Percentiles rank a stretch among this genome's conserved stretches.
Evolutionary conservation across 2,888 invertebrate species (phyloP).

Genomic region (Tubulanus polymorphus): DNA sequence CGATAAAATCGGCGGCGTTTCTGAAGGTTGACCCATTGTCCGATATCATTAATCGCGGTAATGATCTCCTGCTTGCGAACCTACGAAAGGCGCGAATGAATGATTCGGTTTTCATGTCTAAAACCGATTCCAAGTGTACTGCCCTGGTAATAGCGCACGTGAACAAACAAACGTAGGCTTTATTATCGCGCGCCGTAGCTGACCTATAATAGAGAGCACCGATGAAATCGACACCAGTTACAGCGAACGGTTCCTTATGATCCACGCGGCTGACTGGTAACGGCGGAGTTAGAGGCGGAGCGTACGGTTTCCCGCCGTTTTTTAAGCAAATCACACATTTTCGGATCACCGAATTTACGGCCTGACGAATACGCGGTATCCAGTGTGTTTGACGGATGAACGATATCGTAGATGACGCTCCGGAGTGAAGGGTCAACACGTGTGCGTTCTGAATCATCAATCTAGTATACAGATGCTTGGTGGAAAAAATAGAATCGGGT

Average conservation of each 20-base stretch:
- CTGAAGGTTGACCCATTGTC: constrained; percentile 21
- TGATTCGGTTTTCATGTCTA: constrained; percentile 5
- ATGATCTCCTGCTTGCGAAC: constrained; percentile 16
- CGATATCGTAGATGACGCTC: constrained; percentile 7
- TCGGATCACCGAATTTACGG: constrained; percentile 7
- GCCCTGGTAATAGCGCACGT: constrained; percentile 19
- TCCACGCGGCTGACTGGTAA: neutral
- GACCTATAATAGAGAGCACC: constrained; percentile 9
- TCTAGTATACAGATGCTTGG: neutral
- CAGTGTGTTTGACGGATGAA: constrained; percentile 16
- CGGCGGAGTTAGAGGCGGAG: neutral
- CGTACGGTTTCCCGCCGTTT: neutral
- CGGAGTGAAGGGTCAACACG: neutral
- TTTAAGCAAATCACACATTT: constrained; percentile 16
- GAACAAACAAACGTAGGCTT: constrained; percentile 19
- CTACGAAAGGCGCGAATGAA: constrained; percentile 5
- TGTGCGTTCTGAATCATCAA: neutral
- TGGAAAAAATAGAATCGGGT: neutral
- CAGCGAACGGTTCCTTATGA: constrained; percentile 13
- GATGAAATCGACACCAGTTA: constrained; percentile 20
- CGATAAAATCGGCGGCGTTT: constrained; percentile 8
- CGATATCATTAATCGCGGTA: constrained; percentile 17
- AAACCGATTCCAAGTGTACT: constrained; percentile 19
- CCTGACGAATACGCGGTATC: constrained; percentile 11
- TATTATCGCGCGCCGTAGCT: constrained; percentile 1